Evolutionary conservation across 2,888 invertebrate species (phyloP), one percentile per base, ranked within the genome.

Genomic region (Peribatodes rhomboidaria): DNA sequence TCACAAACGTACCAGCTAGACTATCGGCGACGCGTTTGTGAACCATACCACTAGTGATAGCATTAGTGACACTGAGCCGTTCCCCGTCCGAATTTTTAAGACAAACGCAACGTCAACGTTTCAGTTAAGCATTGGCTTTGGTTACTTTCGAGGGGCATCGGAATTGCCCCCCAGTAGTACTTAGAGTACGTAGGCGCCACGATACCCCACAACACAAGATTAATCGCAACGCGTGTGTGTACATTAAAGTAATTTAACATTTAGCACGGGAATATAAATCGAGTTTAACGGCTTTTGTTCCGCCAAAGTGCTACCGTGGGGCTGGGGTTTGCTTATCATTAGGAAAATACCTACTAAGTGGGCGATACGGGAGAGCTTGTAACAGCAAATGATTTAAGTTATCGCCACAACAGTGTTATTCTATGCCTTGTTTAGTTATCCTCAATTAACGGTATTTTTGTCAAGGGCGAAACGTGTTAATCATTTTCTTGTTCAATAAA

Each of bases 201-300:
- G 31, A 13, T 31, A 35, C 62, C 49, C 50, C 49, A 55, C 64
- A 61, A 60, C 74, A 66, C 71, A 76, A 86, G 85, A 90, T 90
- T 90, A 90, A 90, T 91, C 86, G 84, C 84, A 73, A 74, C 73
- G 82, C 81, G 81, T 73, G 82, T 84, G 83, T 83, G 82, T 83
- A 82, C 88, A 87, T 86, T 89, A 87, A 87, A 88, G 88, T 87
- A 87, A 88, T 88, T 88, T 80, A 88, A 85, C 85, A 85, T 87
- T 87, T 87, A 87, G 86, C 89, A 85, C 83, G 87, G 84, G 83
- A 84, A 84, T 85, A 89, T 87, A 89, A 88, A 89, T 89, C 83
- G 85, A 83, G 80, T 83, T 81, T 87, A 90, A 90, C 87, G 87
- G 87, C 79, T 81, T 79, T 78, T 75, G 74, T 71, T 75, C 72